These are phyloP conservation scores for Thecophora atra DNA, from an alignment of 2,888 invertebrate species.

Conservation along the genomic window DNA sequence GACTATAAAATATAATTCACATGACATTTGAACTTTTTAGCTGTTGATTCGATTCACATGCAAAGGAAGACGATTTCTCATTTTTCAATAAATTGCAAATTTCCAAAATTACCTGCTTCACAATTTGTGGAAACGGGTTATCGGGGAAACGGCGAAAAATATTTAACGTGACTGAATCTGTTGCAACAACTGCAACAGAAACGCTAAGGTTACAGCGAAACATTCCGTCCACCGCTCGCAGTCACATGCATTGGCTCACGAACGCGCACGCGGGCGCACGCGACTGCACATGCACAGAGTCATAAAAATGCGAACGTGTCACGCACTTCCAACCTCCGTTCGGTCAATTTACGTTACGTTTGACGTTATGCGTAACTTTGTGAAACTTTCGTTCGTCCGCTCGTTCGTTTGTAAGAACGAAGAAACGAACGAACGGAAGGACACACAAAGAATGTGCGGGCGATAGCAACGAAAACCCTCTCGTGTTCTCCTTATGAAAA, in stretches of 20 bases:
- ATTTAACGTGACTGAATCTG: neutral
- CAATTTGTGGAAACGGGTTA: conserved; percentile 26
- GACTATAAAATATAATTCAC: conserved; percentile 1
- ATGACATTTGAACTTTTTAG: conserved; percentile 30
- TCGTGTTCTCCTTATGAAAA: neutral
- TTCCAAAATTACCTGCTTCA: conserved; percentile 36
- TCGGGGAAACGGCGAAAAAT: conserved; percentile 1
- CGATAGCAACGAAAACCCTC: neutral
- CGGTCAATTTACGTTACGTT: neutral
- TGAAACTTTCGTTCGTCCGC: conserved; percentile 13
- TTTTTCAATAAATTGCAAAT: conserved; percentile 35
- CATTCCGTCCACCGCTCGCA: neutral
- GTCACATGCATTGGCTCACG: no score
- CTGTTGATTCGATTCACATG: conserved; percentile 23
- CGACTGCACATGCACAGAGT: neutral
- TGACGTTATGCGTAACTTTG: neutral
- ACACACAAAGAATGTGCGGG: no score
- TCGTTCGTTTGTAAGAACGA: no score
- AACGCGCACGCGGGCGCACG: conserved; percentile 13
- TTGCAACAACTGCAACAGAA: conserved; percentile 1
- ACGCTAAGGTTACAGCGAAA: conserved; percentile 21
- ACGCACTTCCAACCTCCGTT: conserved; percentile 5
- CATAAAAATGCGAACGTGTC: neutral
- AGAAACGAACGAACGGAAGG: conserved; percentile 15
- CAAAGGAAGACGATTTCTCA: conserved; percentile 30